Conservation (phyloP, 2,797 vertebrate genomes). For the Helicolenus hilgendorfi region DNA sequence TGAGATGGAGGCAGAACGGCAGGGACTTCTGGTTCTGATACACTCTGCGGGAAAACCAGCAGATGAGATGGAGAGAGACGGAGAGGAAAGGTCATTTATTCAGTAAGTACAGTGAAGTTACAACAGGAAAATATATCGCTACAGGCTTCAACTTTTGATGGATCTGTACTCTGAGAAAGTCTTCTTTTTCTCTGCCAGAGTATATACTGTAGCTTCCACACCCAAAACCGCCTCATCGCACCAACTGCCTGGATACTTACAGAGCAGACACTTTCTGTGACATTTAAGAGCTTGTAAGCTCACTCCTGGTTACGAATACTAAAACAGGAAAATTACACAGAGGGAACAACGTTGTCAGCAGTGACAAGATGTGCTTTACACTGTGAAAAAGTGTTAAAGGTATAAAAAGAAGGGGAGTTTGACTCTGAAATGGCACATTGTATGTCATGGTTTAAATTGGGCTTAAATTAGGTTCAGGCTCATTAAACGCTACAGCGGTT, state of each 20-base stretch:
- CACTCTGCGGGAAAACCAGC: constrained; percentile 85
- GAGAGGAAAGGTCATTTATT: constrained; percentile 27
- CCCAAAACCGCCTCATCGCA: neutral
- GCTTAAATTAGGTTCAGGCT: constrained; percentile 48
- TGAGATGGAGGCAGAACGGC: constrained; percentile 86
- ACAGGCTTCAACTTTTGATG: neutral
- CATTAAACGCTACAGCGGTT: constrained; percentile 52
- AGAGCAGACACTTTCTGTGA: neutral
- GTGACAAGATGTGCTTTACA: constrained; percentile 12
- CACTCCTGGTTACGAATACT: neutral
- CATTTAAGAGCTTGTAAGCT: constrained; percentile 24
- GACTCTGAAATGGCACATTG: constrained; percentile 24
- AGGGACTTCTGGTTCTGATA: constrained; percentile 89
- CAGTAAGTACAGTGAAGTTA: neutral
- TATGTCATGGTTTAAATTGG: constrained; percentile 20
- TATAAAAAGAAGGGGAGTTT: neutral
- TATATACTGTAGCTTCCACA: neutral
- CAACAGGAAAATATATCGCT: neutral
- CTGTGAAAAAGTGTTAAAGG: neutral
- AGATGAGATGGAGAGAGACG: constrained; percentile 1
- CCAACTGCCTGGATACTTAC: neutral
- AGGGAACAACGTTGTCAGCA: constrained; percentile 27
- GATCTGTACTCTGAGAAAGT: neutral
- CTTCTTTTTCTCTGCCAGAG: neutral
- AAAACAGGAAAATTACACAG: constrained; percentile 16